Percentiles rank a stretch among this genome's conserved stretches.
Conservation (phyloP, 2,888 invertebrate species). For the Eustalomyia histrio region DNA sequence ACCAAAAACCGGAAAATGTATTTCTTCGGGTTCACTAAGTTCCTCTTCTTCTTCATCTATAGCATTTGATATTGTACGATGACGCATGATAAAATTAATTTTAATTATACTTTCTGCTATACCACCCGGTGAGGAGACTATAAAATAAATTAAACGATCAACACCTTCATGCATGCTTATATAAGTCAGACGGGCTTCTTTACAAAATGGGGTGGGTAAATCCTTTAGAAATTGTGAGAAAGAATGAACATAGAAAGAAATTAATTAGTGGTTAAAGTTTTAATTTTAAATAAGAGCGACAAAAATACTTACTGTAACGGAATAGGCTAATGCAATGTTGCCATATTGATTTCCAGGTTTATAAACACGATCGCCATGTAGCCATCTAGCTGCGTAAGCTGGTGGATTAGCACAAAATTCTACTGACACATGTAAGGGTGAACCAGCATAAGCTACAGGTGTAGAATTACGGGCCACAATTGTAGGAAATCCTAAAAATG, state of each 20-base stretch:
- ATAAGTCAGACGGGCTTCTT: slow-evolving; percentile 79
- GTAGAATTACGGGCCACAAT: slow-evolving; percentile 84
- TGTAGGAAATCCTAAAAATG: slow-evolving; percentile 83
- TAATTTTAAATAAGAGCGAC: neutral
- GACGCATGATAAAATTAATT: slow-evolving; percentile 79
- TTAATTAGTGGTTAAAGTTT: neutral
- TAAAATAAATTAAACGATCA: slow-evolving; percentile 79
- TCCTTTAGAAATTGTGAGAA: slow-evolving; percentile 70
- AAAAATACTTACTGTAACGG: slow-evolving; percentile 77
- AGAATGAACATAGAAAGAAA: neutral
- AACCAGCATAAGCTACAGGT: slow-evolving; percentile 85
- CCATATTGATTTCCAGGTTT: slow-evolving; percentile 80
- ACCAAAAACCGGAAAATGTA: slow-evolving; percentile 79
- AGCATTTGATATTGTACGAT: slow-evolving; percentile 78
- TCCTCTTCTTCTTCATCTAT: slow-evolving; percentile 79
- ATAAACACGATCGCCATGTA: slow-evolving; percentile 79
- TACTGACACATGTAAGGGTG: slow-evolving; percentile 84
- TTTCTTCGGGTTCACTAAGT: slow-evolving; percentile 79
- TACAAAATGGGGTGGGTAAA: slow-evolving; percentile 79
- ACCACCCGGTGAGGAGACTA: slow-evolving; percentile 79
- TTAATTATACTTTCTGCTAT: slow-evolving; percentile 79
- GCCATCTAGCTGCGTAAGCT: slow-evolving; percentile 79
- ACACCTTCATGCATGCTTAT: slow-evolving; percentile 80
- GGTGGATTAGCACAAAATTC: slow-evolving; percentile 90
- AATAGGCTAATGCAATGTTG: slow-evolving; percentile 78